These are phyloP conservation scores for Ptilorrhoa leucosticta DNA, from an alignment of 2,113 vertebrate species.

Conservation along the genomic window DNA sequence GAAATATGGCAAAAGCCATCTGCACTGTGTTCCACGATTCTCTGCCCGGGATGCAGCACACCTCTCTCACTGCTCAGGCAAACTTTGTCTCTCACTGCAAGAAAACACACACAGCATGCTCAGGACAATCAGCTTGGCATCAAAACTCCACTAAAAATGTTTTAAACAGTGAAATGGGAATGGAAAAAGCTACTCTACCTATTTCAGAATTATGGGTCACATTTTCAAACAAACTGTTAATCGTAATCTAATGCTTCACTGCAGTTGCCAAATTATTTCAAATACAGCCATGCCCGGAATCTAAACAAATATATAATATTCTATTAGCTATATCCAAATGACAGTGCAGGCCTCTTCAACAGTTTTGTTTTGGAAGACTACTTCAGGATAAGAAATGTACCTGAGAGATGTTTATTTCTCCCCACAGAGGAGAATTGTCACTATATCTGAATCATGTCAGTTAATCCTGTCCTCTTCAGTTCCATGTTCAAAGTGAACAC, in stretches of 20 bases:
- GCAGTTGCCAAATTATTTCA: neutral
- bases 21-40: conserved; percentile 80
- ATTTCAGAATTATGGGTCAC: neutral
- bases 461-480: neutral
- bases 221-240: neutral
- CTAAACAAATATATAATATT: neutral
- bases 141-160: neutral
- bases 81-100: conserved; percentile 86
- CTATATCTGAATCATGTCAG: neutral
- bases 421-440: neutral
- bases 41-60: conserved; percentile 88
- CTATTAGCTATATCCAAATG: neutral
- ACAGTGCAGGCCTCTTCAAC: neutral
- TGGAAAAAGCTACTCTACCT: neutral
- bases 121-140: neutral
- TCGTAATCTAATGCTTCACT: neutral
- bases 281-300: neutral
- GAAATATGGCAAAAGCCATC: conserved; percentile 82
- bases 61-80: conserved; percentile 85
- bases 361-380: neutral
- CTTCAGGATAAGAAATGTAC: neutral
- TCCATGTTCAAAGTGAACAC: neutral
- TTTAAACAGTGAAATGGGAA: neutral
- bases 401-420: neutral
- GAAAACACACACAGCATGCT: neutral